Evolutionary conservation across 2,888 invertebrate species (phyloP), one percentile per base, ranked within the genome.

Genomic region (Ferrisia virgata): DNA sequence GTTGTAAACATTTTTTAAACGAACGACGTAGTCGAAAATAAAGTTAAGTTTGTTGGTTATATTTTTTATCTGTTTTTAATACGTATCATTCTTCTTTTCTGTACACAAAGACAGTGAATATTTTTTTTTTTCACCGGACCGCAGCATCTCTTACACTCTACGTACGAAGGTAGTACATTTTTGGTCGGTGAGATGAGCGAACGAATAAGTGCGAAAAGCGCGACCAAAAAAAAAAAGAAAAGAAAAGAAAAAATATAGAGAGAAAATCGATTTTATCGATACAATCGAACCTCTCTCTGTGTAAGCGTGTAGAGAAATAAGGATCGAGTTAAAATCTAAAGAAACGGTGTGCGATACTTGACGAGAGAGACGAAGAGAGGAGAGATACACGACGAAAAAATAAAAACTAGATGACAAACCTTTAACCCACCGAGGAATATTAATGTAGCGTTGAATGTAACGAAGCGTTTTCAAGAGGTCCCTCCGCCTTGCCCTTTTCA

Each of bases 381-480:
- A 69, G 58, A 11, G 8, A 40, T 9, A 18, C 15, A 39, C 64
- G 36, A 69, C 40, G 39, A 83, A 83, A 83, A 83, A 83, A 72
- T 72, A 76, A 76, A 83, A 72, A 72, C 72, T 83, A 72, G 83
- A 83, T 76, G 83, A 83, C 83, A 83, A 83, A 83, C 72, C 83
- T 83, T 76, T 83, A 83, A 83, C 83, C 83, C 83, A 83, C 76
- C 72, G 72, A 83, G 83, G 83, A 83, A 83, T 83, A 83, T 83
- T 83, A 83, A 83, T 83, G 83, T 83, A 76, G 83, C 83, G 83
- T 83, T 72, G 83, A 83, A 83, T 83, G 83, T 83, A 83, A 83
- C 83, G 83, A 83, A 83, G 83, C 83, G 76, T 83, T 83, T 83
- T 83, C 83, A 76, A 83, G 83, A 76, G 83, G 40, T 76, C 83